These are phyloP conservation scores for Petrolisthes cinctipes DNA, from an alignment of 2,888 invertebrate species.

Conservation along the genomic window DNA sequence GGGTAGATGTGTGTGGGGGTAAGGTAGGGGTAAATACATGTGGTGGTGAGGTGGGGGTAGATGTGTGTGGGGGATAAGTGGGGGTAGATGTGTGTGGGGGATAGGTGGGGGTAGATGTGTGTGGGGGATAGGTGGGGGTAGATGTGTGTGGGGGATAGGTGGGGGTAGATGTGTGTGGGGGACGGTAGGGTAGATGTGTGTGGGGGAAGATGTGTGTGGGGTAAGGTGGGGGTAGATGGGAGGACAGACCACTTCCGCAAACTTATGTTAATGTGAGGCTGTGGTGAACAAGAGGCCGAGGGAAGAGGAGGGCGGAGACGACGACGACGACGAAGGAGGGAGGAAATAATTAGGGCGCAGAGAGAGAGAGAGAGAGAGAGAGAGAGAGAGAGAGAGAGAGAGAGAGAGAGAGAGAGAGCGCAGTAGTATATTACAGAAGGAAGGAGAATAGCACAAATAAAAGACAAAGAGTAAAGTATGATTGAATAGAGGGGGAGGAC, in stretches of 20 bases:
- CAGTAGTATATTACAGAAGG: neutral
- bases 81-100: neutral
- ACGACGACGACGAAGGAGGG: neutral
- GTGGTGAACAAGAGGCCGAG: slow-evolving; percentile 2
- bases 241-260: slow-evolving; percentile 33
- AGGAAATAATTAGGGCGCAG: neutral
- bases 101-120: neutral
- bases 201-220: too few relatives aligned
- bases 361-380: slow-evolving; percentile 18
- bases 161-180: neutral
- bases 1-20: too few relatives aligned
- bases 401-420: slow-evolving; percentile 14
- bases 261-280: slow-evolving; percentile 26
- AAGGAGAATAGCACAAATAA: too few relatives aligned
- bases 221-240: too few relatives aligned
- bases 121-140: neutral
- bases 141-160: neutral
- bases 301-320: slow-evolving; percentile 4
- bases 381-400: slow-evolving; percentile 18
- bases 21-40: too few relatives aligned
- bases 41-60: too few relatives aligned
- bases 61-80: neutral
- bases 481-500: too few relatives aligned
- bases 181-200: too few relatives aligned
- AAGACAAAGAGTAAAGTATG: too few relatives aligned